Evolutionary conservation across 1,140 invertebrate species (phyloP).

Genomic region (Drosophila ambigua): DNA sequence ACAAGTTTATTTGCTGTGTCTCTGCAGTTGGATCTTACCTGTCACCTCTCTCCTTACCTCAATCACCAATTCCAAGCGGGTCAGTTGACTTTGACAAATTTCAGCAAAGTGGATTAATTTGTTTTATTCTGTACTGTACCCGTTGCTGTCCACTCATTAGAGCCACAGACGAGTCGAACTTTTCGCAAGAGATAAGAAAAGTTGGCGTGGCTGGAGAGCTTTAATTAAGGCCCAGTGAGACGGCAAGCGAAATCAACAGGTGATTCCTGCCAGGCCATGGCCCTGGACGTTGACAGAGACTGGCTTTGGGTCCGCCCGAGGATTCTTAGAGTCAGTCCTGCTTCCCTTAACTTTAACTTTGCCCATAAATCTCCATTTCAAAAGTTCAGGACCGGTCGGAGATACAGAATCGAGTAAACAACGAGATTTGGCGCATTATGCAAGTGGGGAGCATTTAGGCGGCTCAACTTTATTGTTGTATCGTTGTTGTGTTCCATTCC

Average conservation of each 20-base stretch:
- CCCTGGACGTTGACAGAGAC: slow-evolving; percentile 4
- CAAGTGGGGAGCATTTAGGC: slow-evolving; percentile 57
- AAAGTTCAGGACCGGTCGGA: slow-evolving; percentile 41
- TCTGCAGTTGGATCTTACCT: slow-evolving; percentile 1
- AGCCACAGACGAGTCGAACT: slow-evolving; percentile 42
- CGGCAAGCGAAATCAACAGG: slow-evolving; percentile 57
- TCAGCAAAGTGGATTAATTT: slow-evolving; percentile 73
- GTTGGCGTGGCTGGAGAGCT: slow-evolving; percentile 40
- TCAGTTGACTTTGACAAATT: slow-evolving; percentile 66
- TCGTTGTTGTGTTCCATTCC: slow-evolving; percentile 38
- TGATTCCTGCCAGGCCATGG: slow-evolving; percentile 37
- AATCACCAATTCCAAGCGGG: background rate
- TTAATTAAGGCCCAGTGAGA: slow-evolving; percentile 50
- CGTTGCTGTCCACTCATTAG: slow-evolving; percentile 24
- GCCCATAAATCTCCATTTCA: slow-evolving; percentile 46
- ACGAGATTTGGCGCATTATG: slow-evolving; percentile 53
- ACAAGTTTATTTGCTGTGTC: slow-evolving; percentile 25
- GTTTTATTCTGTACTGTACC: slow-evolving; percentile 46
- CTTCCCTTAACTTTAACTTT: slow-evolving; percentile 10
- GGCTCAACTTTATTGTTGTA: slow-evolving; percentile 8
- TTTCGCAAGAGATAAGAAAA: slow-evolving; percentile 56
- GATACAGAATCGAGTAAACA: slow-evolving; percentile 33
- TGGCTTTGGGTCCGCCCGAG: background rate
- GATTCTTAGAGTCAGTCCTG: background rate
- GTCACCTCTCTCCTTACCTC: background rate